Conservation (phyloP, 2,888 invertebrate genomes). For the Scaeva pyrastri region DNA sequence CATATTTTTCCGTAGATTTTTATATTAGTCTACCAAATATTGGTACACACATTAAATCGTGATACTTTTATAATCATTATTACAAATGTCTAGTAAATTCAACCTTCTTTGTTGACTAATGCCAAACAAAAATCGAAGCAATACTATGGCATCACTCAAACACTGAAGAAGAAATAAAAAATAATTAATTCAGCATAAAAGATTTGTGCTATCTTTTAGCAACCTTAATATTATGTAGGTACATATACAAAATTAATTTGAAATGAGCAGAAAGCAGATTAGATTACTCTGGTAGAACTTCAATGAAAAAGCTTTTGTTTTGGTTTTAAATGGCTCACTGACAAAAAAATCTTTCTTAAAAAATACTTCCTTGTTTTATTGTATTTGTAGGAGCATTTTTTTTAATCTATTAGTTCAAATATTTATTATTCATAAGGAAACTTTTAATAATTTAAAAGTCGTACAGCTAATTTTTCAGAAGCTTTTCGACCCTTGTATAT, state of each 20-base stretch:
- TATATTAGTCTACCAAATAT: background rate
- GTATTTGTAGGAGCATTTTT: too few relatives aligned
- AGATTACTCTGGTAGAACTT: background rate
- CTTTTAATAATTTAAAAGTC: too few relatives aligned
- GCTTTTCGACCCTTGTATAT: too few relatives aligned
- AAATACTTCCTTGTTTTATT: too few relatives aligned
- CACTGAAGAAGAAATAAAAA: background rate
- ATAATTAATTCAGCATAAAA: background rate
- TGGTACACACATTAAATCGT: too few relatives aligned
- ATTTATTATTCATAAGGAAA: too few relatives aligned
- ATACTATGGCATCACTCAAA: background rate
- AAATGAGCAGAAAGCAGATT: slow-evolving; percentile 2
- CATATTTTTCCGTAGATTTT: background rate
- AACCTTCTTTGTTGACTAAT: background rate
- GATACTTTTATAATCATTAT: too few relatives aligned
- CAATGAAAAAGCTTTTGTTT: background rate
- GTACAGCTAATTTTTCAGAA: too few relatives aligned
- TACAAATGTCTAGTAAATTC: background rate
- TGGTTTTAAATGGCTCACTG: background rate
- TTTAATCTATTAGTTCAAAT: too few relatives aligned
- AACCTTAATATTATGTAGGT: too few relatives aligned
- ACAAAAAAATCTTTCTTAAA: background rate
- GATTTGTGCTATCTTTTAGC: background rate
- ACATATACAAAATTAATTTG: background rate
- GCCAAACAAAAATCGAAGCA: background rate